These are phyloP conservation scores for Typhlichthys eigenmanni DNA, from an alignment of 2,797 vertebrate genomes.

Conservation along the genomic window DNA sequence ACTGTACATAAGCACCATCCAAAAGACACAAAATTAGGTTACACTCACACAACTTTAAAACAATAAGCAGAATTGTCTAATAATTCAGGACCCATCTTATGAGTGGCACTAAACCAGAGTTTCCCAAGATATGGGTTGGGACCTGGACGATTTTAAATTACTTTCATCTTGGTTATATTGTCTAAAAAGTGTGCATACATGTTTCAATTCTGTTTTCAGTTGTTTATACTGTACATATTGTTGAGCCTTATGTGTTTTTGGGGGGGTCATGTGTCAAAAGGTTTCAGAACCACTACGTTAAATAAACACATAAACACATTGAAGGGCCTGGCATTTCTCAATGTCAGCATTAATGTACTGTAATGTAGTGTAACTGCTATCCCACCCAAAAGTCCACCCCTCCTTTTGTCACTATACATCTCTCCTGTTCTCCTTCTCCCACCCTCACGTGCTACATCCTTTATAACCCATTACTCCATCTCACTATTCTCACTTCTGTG, in stretches of 20 bases:
- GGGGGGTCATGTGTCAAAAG: slow-evolving; percentile 30
- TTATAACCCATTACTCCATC: slow-evolving; percentile 79
- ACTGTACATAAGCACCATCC: slow-evolving; percentile 1
- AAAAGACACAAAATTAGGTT: neutral
- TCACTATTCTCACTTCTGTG: slow-evolving; percentile 66
- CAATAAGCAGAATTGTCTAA: slow-evolving; percentile 6
- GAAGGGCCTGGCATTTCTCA: slow-evolving; percentile 48
- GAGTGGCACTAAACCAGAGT: too few species aligned
- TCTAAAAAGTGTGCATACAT: too few species aligned
- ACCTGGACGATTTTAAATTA: too few species aligned
- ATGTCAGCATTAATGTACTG: slow-evolving; percentile 52
- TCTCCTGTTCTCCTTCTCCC: slow-evolving; percentile 63
- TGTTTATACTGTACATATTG: too few species aligned
- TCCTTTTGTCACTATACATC: slow-evolving; percentile 61
- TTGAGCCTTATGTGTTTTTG: neutral
- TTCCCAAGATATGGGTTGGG: too few species aligned
- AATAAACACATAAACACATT: slow-evolving; percentile 46
- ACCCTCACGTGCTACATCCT: slow-evolving; percentile 70
- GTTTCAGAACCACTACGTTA: slow-evolving; percentile 24
- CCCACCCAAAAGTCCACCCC: slow-evolving; percentile 33
- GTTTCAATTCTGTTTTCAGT: too few species aligned
- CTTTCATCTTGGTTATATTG: too few species aligned
- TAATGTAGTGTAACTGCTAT: slow-evolving; percentile 43
- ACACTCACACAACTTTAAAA: slow-evolving; percentile 1
- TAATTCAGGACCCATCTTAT: slow-evolving; percentile 11